Evolutionary conservation across 2,888 invertebrate species (phyloP).

Genomic region (Oligia strigilis): DNA sequence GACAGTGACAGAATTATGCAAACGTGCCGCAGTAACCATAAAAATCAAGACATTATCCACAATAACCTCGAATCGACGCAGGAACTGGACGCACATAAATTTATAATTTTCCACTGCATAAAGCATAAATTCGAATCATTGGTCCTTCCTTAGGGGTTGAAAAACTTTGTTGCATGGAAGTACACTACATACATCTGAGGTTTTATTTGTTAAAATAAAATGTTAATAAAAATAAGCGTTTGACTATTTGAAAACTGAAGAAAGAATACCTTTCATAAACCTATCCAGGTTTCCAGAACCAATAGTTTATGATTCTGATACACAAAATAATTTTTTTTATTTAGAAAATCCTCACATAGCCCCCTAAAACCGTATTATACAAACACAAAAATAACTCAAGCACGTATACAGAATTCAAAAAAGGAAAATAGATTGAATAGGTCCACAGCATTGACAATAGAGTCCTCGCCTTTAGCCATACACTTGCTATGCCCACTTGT

Average conservation of each 20-base stretch:
- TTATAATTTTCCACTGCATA: constrained; percentile 90
- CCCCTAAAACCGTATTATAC: not conserved
- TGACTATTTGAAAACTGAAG: not conserved
- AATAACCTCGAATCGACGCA: constrained; percentile 73
- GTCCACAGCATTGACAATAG: constrained; percentile 75
- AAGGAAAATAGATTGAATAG: constrained; percentile 73
- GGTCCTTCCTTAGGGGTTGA: constrained; percentile 82
- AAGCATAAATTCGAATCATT: constrained; percentile 90
- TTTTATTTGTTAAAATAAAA: constrained; percentile 41
- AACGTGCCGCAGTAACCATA: constrained; percentile 86
- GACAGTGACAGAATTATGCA: constrained; percentile 81
- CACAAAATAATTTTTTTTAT: not conserved
- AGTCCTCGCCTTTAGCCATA: constrained; percentile 75
- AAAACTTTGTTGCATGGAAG: constrained; percentile 66
- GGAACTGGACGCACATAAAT: constrained; percentile 89
- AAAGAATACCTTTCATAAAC: not conserved
- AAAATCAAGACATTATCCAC: constrained; percentile 82
- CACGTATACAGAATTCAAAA: constrained; percentile 32
- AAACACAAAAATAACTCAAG: constrained; percentile 24
- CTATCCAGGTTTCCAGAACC: not conserved
- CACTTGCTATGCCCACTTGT: constrained; percentile 80
- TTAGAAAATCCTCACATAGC: not conserved
- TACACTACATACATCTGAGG: constrained; percentile 46
- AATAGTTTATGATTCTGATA: not conserved
- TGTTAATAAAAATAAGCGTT: not conserved